Evolutionary conservation across 1,140 invertebrate genomes (phyloP).

Genomic region (Portunus trituberculatus): DNA sequence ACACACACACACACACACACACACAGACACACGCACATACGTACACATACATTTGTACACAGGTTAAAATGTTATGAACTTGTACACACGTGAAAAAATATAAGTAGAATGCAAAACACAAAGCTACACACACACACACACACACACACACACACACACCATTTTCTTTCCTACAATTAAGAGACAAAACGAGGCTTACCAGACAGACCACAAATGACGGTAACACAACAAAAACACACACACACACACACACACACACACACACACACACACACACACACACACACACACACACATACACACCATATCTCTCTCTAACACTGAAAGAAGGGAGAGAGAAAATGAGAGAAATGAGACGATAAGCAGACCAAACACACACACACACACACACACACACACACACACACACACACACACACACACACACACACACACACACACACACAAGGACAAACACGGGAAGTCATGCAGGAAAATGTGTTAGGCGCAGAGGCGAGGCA

Average conservation of each 20-base stretch:
- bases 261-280: neutral
- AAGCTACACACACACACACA: too few species aligned
- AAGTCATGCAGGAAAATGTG: neutral
- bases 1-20: too few species aligned
- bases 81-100: too few species aligned
- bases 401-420: too few species aligned
- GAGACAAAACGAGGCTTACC: neutral
- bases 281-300: neutral
- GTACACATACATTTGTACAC: too few species aligned
- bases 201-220: neutral
- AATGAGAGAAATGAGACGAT: neutral
- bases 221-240: neutral
- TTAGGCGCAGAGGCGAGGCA: neutral
- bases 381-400: too few species aligned
- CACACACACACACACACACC: too few species aligned
- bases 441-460: neutral
- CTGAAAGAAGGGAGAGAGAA: neutral
- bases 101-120: too few species aligned
- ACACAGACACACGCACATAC: too few species aligned
- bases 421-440: too few species aligned
- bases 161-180: neutral
- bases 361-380: neutral
- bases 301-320: neutral
- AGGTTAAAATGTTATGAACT: too few species aligned
- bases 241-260: neutral